A percentile compares a stretch with the other conserved stretches of the same genome.
These are phyloP conservation scores for Drosophila barbarae DNA, from an alignment of 2,888 invertebrate genomes.

Conservation along the genomic window DNA sequence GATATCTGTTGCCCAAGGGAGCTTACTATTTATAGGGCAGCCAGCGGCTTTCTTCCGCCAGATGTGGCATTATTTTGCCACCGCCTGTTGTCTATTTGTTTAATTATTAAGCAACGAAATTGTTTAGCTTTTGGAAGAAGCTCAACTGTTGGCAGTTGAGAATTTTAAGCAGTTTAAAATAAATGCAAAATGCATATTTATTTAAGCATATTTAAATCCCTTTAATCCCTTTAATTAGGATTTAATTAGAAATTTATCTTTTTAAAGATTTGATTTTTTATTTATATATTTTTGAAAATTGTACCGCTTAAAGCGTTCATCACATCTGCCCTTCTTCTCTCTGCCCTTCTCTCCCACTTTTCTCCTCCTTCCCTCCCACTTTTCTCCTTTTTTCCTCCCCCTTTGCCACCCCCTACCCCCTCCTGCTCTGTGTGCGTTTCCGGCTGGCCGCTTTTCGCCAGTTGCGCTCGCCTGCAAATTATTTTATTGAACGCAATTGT, in stretches of 20 bases:
- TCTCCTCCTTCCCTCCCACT: not conserved
- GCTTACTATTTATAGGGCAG: not conserved
- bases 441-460: slow-evolving; percentile 44
- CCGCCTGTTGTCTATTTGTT: not conserved
- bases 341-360: no score
- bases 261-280: not conserved
- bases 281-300: not conserved
- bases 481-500: slow-evolving; percentile 76
- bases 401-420: not conserved
- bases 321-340: not conserved
- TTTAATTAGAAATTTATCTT: not conserved
- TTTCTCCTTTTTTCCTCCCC: no score
- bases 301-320: slow-evolving; percentile 1
- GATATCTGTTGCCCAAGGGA: not conserved
- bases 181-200: no score
- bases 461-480: slow-evolving; percentile 56
- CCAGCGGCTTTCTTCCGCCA: not conserved
- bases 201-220: not conserved
- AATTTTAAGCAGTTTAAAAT: not conserved
- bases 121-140: not conserved
- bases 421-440: slow-evolving; percentile 36
- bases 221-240: not conserved
- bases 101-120: not conserved
- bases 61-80: not conserved
- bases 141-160: not conserved